Evolutionary conservation across 2,113 vertebrate genomes (phyloP), one percentile per base, ranked within the genome.

Genomic region (Lota lota): DNA sequence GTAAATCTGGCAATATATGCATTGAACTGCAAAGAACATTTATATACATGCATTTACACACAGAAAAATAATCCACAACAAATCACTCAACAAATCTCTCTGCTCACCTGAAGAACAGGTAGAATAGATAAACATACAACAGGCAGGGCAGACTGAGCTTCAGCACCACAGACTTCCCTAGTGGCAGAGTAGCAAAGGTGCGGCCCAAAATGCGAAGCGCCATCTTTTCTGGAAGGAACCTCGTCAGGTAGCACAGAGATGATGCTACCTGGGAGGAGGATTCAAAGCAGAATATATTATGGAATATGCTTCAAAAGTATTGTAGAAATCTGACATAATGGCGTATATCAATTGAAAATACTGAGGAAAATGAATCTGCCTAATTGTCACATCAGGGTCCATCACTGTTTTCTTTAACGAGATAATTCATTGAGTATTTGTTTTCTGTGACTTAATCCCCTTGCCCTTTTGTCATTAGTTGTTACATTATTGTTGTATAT

Each of bases 71-170:
- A 47, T 0, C 20, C 19, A 40, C 5, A 14, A 24, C 19, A 54
- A 4, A 36, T 2, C n/a, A 40, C 7, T 20, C 54, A 47, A 19
- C 2, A 20, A 15, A 1, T 8, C n/a, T 14, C 11, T 28, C 47
- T 19, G 28, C 88, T 88, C 70, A 89, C 92, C 94, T 92, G 79
- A 95, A 95, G 90, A 97, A 95, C 66, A 97, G 91, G 81, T 93
- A 98, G 73, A 97, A 93, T 59, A 99, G 87, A 77, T 97, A 96
- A 62, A 95, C 3, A 64, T 98, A 99, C 1, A 99, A 85, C 77
- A 98, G 75, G 77, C 96, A 98, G 0, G 97, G 96, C 2, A 98
- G 5, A 69, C 97, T 96, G 67, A 95, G 63, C 1, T 95, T 96
- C 21, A 99, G 87, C 22, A 94, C 82, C 61, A 96, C 79, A 0